Percentiles rank a stretch among this genome's conserved stretches.
phyloP scores from a whole-genome alignment of 1,140 invertebrate genomes.

The Vanessa atalanta region DNA sequence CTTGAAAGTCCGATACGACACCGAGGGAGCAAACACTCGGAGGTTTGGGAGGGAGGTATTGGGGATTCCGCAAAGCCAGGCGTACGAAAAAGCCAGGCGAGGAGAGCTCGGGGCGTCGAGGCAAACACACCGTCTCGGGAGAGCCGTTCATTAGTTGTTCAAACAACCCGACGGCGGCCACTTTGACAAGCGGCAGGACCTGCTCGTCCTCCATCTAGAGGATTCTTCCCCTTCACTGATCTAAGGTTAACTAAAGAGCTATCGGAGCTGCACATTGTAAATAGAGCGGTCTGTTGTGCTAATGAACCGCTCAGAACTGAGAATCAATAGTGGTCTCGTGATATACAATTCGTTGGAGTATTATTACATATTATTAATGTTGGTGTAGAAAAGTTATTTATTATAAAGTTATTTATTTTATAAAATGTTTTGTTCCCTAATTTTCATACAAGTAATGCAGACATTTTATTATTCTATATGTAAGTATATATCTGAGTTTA shows the following conservation, averaged over 20 bases:
- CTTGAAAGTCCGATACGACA: slow-evolving; percentile 67
- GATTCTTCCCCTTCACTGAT: slow-evolving; percentile 69
- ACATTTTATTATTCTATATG: too few species aligned
- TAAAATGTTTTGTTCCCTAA: too few species aligned
- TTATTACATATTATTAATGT: too few species aligned
- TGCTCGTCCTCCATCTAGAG: slow-evolving; percentile 47
- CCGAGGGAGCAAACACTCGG: slow-evolving; percentile 59
- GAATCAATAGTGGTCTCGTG: slow-evolving; percentile 15
- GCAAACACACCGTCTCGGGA: slow-evolving; percentile 68
- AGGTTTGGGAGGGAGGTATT: slow-evolving; percentile 38
- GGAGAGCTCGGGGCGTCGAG: slow-evolving; percentile 63
- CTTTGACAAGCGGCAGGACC: slow-evolving; percentile 71
- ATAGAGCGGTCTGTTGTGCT: slow-evolving; percentile 34
- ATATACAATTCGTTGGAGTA: slow-evolving; percentile 25
- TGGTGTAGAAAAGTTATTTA: too few species aligned
- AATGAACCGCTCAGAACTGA: slow-evolving; percentile 23
- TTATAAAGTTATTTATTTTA: too few species aligned
- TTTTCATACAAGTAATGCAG: too few species aligned
- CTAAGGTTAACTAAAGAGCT: slow-evolving; percentile 65
- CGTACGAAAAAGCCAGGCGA: slow-evolving; percentile 63
- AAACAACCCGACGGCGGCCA: slow-evolving; percentile 73
- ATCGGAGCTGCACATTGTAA: slow-evolving; percentile 64
- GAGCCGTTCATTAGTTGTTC: slow-evolving; percentile 72
- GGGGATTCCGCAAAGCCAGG: slow-evolving; percentile 53
- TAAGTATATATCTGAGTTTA: too few species aligned